Percentiles rank a stretch among this genome's conserved stretches.
Conservation (phyloP, 1,140 invertebrate species). For the Leptestheria dahalacensis region DNA sequence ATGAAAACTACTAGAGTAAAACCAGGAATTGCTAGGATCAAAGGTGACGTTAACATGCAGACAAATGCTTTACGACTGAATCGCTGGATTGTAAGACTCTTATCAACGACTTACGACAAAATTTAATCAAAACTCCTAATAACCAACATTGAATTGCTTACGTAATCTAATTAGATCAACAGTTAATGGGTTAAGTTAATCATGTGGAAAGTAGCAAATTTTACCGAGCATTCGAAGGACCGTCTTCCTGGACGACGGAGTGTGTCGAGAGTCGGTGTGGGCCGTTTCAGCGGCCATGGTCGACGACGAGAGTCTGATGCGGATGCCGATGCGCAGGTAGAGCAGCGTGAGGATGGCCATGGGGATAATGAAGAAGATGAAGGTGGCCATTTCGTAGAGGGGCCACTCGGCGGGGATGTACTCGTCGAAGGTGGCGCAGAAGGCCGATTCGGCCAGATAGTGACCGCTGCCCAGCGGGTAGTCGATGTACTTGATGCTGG, state of each 20-base stretch:
- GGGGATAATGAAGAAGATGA: conserved; percentile 69
- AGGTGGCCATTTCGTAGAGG: conserved; percentile 60
- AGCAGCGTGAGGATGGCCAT: conserved; percentile 58
- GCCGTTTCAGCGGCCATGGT: conserved; percentile 14
- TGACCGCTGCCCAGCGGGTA: conserved; percentile 6
- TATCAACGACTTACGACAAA: too few relatives aligned
- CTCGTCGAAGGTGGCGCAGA: conserved; percentile 51
- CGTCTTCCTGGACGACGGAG: conserved; percentile 43
- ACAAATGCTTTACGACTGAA: too few relatives aligned
- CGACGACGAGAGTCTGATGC: conserved; percentile 24
- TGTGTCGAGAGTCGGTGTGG: conserved; percentile 19
- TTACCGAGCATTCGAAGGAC: conserved; percentile 70
- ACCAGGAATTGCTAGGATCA: too few relatives aligned
- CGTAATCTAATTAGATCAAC: too few relatives aligned
- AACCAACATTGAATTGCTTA: too few relatives aligned
- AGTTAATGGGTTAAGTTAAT: too few relatives aligned
- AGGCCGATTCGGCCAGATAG: conserved; percentile 42
- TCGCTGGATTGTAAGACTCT: too few relatives aligned
- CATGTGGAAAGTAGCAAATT: conserved; percentile 18
- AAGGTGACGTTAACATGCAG: too few relatives aligned
- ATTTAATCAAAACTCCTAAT: too few relatives aligned
- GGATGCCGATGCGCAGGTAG: conserved; percentile 58
- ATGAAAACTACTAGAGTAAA: too few relatives aligned
- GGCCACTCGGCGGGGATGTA: conserved; percentile 39
- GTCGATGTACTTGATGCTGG: conserved; percentile 21